Percentiles rank a stretch among this genome's conserved stretches.
Conservation (phyloP, 2,797 vertebrate genomes). For the Pantherophis alleghaniensis region DNA sequence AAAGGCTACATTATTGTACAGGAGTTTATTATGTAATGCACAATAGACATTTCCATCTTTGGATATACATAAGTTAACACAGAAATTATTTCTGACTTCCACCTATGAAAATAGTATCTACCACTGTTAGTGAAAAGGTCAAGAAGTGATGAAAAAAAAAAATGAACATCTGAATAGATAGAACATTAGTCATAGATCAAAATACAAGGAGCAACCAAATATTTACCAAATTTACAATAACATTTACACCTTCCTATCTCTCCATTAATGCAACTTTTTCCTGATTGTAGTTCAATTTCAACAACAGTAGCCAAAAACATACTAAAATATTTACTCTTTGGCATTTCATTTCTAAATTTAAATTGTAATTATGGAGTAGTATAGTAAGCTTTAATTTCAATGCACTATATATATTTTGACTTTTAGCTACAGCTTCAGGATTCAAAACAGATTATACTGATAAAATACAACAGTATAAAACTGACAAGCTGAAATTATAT, state of each 20-base stretch:
- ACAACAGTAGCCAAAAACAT: not conserved
- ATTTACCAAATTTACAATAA: not conserved
- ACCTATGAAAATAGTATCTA: not conserved
- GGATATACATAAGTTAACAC: not conserved
- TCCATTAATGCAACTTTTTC: not conserved
- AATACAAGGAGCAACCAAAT: not conserved
- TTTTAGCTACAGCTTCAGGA: not conserved
- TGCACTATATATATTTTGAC: not conserved
- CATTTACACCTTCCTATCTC: not conserved
- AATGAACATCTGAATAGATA: not conserved
- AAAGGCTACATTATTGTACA: not conserved
- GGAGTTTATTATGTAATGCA: not conserved
- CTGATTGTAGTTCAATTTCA: not conserved
- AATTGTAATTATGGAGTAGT: not conserved
- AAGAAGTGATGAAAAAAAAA: not conserved
- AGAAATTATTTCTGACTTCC: not conserved
- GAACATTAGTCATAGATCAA: not conserved
- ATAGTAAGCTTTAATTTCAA: not conserved
- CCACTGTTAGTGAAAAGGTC: not conserved
- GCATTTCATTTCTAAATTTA: slow-evolving; percentile 2
- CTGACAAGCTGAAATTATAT: not conserved
- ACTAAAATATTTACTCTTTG: not conserved
- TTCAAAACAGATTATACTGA: not conserved
- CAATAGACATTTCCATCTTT: not conserved
- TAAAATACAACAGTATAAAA: not conserved